phyloP scores from a whole-genome alignment of 2,113 vertebrate genomes.

The Machaerirhynchus nigripectus region DNA sequence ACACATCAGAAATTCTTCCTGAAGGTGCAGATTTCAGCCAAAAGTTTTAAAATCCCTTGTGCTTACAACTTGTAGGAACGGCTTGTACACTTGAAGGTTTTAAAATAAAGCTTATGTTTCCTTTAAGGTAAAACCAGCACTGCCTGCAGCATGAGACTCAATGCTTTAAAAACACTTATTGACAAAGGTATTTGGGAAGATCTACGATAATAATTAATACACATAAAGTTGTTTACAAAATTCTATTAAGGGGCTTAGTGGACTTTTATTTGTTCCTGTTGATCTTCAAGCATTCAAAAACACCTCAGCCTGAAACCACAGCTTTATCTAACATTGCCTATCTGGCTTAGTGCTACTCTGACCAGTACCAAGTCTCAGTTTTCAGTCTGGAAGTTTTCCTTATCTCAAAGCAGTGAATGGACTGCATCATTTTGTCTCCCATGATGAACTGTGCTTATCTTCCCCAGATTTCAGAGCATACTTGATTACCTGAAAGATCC shows the following conservation, averaged over 20 bases:
- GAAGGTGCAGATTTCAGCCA: conserved; percentile 38
- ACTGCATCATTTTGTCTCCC: background rate
- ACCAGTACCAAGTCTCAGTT: background rate
- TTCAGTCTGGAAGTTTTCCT: background rate
- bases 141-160: conserved; percentile 3
- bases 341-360: background rate
- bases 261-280: conserved; percentile 10
- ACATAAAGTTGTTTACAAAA: background rate
- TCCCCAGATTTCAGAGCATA: background rate
- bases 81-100: conserved; percentile 26
- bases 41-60: conserved; percentile 57
- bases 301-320: background rate
- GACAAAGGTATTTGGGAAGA: conserved; percentile 38
- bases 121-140: conserved; percentile 51
- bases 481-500: background rate
- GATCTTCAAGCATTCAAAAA: background rate
- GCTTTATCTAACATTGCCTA: background rate
- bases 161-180: conserved; percentile 10
- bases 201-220: conserved; percentile 30
- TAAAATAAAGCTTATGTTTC: conserved; percentile 53
- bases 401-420: background rate
- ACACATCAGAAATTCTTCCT: conserved; percentile 64
- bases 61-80: conserved; percentile 39
- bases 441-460: background rate
- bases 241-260: background rate